Evolutionary conservation across 1,140 invertebrate genomes (phyloP).

Genomic region (Drusus annulatus): DNA sequence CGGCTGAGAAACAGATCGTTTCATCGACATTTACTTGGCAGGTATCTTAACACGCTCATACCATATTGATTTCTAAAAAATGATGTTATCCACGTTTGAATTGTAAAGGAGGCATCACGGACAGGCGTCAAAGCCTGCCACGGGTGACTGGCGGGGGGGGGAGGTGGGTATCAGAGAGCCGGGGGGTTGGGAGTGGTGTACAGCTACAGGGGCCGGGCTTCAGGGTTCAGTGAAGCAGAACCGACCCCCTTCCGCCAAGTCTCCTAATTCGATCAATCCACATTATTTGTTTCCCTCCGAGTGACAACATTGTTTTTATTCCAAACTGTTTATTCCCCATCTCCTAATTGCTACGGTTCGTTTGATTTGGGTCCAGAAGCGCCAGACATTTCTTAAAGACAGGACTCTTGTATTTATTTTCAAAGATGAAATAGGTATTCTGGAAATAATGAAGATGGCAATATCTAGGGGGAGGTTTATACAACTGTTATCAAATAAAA

Average conservation of each 20-base stretch:
- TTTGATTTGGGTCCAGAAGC: slow-evolving; percentile 31
- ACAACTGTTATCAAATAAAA: too few species aligned
- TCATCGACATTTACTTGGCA: too few species aligned
- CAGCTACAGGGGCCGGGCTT: neutral
- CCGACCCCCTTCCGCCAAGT: slow-evolving; percentile 31
- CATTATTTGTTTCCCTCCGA: slow-evolving; percentile 58
- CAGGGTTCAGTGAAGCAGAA: slow-evolving; percentile 18
- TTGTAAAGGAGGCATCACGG: slow-evolving; percentile 7
- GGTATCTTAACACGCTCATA: neutral
- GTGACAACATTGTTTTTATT: slow-evolving; percentile 56
- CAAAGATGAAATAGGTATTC: neutral
- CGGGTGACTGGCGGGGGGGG: slow-evolving; percentile 8
- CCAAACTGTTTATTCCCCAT: slow-evolving; percentile 36
- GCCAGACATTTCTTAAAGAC: slow-evolving; percentile 22
- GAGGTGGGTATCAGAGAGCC: neutral
- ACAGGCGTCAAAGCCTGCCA: slow-evolving; percentile 33
- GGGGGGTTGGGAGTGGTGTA: neutral
- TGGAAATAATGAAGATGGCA: neutral
- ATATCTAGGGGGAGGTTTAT: too few species aligned
- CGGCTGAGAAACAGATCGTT: too few species aligned
- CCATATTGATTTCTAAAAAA: slow-evolving; percentile 26
- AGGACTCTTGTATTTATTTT: slow-evolving; percentile 15
- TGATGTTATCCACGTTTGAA: neutral
- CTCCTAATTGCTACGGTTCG: slow-evolving; percentile 37
- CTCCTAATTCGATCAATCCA: slow-evolving; percentile 58